These are phyloP conservation scores for Coleophora deauratella DNA, from an alignment of 2,888 invertebrate genomes.

Conservation along the genomic window DNA sequence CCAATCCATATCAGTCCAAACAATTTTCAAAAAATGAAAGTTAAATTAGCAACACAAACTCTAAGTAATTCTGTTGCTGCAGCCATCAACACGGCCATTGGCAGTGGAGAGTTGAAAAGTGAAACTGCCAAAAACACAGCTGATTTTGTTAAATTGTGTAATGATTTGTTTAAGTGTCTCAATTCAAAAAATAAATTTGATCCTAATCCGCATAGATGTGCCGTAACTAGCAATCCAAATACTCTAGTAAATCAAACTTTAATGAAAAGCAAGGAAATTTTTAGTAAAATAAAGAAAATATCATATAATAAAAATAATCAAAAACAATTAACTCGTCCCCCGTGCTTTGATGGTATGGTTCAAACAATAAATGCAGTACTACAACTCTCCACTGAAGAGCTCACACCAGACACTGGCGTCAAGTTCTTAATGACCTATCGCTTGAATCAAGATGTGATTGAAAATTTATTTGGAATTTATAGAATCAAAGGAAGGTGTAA, in stretches of 20 bases:
- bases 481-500: conserved; percentile 12
- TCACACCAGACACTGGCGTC: background rate
- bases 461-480: conserved; percentile 14
- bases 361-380: conserved; percentile 3
- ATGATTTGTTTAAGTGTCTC: conserved; percentile 4
- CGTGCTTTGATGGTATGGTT: conserved; percentile 4
- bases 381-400: conserved; percentile 5
- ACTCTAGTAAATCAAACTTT: no score
- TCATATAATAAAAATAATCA: background rate
- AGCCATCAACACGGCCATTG: conserved; percentile 6
- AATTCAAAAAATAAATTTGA: conserved; percentile 6
- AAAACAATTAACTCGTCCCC: conserved; percentile 2
- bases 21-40: conserved; percentile 11
- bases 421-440: conserved; percentile 12
- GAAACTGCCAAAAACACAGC: conserved; percentile 10
- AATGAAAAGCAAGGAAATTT: background rate
- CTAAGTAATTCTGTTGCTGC: conserved; percentile 13
- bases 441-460: conserved; percentile 14
- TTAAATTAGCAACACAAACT: conserved; percentile 11
- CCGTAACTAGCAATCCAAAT: background rate
- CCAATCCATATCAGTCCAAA: conserved; percentile 6
- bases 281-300: conserved; percentile 1
- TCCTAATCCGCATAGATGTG: conserved; percentile 7
- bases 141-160: conserved; percentile 9
- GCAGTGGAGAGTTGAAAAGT: conserved; percentile 7